Percentiles rank a stretch among this genome's conserved stretches.
These are phyloP conservation scores for Corydoras maculifer DNA, from an alignment of 2,113 vertebrate genomes.

Conservation along the genomic window DNA sequence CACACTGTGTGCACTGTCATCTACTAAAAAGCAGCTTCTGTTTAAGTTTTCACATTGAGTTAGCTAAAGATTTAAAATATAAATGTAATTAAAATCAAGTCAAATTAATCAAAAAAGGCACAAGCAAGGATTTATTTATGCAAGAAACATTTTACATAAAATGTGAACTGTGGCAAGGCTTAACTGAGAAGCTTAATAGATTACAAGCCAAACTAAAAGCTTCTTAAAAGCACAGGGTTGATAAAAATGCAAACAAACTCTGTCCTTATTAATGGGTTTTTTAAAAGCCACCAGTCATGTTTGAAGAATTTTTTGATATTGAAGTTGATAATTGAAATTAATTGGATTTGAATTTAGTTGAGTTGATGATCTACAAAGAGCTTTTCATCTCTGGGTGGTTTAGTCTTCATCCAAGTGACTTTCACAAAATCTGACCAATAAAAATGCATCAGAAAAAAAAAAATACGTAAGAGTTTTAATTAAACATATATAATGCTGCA, in stretches of 20 bases:
- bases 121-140: background rate
- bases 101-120: background rate
- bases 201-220: background rate
- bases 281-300: constrained; percentile 32
- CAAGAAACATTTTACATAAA: background rate
- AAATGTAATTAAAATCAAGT: too few relatives aligned
- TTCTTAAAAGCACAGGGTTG: constrained; percentile 1
- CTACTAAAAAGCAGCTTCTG: constrained; percentile 1
- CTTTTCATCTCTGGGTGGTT: too few relatives aligned
- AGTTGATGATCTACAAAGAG: too few relatives aligned
- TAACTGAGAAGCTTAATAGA: constrained; percentile 21
- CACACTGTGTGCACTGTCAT: constrained; percentile 1
- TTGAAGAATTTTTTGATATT: constrained; percentile 28
- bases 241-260: background rate
- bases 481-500: too few relatives aligned
- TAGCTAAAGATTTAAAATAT: too few relatives aligned
- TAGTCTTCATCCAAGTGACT: too few relatives aligned
- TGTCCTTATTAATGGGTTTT: constrained; percentile 21
- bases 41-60: background rate
- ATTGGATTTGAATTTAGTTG: too few relatives aligned
- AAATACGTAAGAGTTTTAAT: too few relatives aligned
- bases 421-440: too few relatives aligned
- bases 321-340: constrained; percentile 24
- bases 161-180: background rate
- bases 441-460: too few relatives aligned